Base-by-base conservation (phyloP, 2,888 invertebrate species). In the Idaea dimidiata region DNA sequence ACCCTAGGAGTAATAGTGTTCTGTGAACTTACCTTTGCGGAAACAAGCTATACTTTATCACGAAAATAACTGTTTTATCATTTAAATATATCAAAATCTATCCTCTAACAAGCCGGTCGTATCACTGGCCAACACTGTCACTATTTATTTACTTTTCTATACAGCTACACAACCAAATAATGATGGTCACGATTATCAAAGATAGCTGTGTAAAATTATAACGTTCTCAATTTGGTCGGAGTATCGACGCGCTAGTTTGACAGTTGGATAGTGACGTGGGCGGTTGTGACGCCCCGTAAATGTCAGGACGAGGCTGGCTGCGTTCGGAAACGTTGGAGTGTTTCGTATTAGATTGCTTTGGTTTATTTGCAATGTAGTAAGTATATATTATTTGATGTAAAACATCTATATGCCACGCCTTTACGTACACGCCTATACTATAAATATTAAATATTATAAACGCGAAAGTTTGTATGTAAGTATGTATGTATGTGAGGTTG, bases 141-240 rank as follows among this genome's bases (percentile, higher is more conserved):
- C 14, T 43, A 43, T 43, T 43, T 43, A 43, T 43, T 43, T 43
- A 43, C 43, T 43, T 43, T 43, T 43, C 10, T 43, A 43, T 43
- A 43, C 43, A 43, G 10, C 14, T 14, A 43, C 10, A 43, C 43
- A 10, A 14, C 7, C 14, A 43, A 43, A 43, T 10, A 8, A 43
- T 10, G 43, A 43, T 43, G 10, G 14, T 43, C 43, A 43, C 14
- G 43, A 6, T 14, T 33, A 33, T 43, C 3, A 10, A 43, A 1
- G 43, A 43, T 8, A 43, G 14, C 14, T 14, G 8, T 14, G 14
- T 43, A 8, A 43, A 43, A 10, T 43, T 43, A 8, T 43, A 10
- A 43, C 43, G 43, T 43, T 0, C 10, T 43, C 43, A 43, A 43
- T 43, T 43, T 43, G 43, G 43, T 77, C 24, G 24, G 59, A 24